phyloP scores from a whole-genome alignment of 2,113 vertebrate species.

The Emberiza fucata region DNA sequence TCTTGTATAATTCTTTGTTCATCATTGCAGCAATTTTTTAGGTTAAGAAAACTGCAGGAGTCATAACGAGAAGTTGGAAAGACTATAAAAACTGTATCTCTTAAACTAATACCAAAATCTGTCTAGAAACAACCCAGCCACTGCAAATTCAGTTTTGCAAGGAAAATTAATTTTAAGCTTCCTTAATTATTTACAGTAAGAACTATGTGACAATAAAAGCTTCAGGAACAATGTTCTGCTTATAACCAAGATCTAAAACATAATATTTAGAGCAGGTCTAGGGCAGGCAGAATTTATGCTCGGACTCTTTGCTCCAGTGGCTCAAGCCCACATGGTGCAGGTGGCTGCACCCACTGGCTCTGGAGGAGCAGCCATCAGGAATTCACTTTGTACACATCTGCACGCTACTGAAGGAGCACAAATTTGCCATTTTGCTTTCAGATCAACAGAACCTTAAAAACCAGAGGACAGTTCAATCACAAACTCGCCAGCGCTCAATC shows the following conservation, averaged over 20 bases:
- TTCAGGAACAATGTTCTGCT: constrained; percentile 69
- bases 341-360: constrained; percentile 35
- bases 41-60: constrained; percentile 85
- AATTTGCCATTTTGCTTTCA: constrained; percentile 35
- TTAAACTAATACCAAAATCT: constrained; percentile 83
- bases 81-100: constrained; percentile 81
- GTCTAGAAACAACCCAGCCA: constrained; percentile 80
- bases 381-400: constrained; percentile 10
- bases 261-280: constrained; percentile 60
- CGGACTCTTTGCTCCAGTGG: constrained; percentile 47
- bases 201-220: constrained; percentile 73
- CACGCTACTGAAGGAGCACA: constrained; percentile 13
- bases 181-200: constrained; percentile 73
- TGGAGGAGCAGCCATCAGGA: constrained; percentile 37
- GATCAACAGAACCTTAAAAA: constrained; percentile 62
- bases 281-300: constrained; percentile 66
- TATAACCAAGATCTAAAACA: constrained; percentile 21
- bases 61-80: constrained; percentile 80
- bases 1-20: constrained; percentile 82
- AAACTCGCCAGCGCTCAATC: constrained; percentile 27
- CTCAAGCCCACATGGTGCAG: neutral
- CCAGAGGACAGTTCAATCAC: constrained; percentile 16
- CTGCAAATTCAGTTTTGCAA: constrained; percentile 76
- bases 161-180: constrained; percentile 77
- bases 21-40: constrained; percentile 81